Conservation (phyloP, 1,140 invertebrate species). For the Cyclina sinensis region DNA sequence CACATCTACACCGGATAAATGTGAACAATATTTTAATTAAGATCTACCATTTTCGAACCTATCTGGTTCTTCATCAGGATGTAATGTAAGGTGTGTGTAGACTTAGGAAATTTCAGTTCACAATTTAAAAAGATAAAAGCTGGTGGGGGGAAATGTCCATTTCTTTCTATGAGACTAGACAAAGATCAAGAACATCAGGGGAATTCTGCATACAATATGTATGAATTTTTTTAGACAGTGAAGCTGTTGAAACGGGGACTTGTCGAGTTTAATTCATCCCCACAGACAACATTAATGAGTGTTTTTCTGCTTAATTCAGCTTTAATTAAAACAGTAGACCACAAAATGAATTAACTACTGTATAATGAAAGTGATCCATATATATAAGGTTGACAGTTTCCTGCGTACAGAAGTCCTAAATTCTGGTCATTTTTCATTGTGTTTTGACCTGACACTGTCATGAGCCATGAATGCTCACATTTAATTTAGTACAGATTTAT, state of each 20-base stretch:
- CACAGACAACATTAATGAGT: slow-evolving; percentile 3
- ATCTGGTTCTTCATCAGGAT: too few species aligned
- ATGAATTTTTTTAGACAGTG: not conserved
- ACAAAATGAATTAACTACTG: slow-evolving; percentile 25
- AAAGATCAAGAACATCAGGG: not conserved
- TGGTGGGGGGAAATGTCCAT: too few species aligned
- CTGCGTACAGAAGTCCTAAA: not conserved
- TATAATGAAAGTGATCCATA: slow-evolving; percentile 12
- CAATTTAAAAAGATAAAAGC: too few species aligned
- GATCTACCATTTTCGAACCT: too few species aligned
- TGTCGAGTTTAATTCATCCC: not conserved
- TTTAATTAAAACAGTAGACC: slow-evolving; percentile 21
- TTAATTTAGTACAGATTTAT: slow-evolving; percentile 19
- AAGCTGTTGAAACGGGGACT: not conserved
- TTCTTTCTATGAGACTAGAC: too few species aligned
- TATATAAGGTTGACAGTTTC: slow-evolving; percentile 4
- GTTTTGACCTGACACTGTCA: not conserved
- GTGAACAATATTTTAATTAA: too few species aligned
- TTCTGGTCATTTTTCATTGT: not conserved
- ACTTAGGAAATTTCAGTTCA: too few species aligned
- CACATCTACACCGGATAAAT: too few species aligned
- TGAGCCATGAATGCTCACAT: not conserved
- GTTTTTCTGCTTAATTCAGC: not conserved
- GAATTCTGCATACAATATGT: not conserved
- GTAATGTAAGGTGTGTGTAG: too few species aligned